Evolutionary conservation across 2,113 vertebrate genomes (phyloP).

Genomic region (Sinocyclocheilus rhinocerous): DNA sequence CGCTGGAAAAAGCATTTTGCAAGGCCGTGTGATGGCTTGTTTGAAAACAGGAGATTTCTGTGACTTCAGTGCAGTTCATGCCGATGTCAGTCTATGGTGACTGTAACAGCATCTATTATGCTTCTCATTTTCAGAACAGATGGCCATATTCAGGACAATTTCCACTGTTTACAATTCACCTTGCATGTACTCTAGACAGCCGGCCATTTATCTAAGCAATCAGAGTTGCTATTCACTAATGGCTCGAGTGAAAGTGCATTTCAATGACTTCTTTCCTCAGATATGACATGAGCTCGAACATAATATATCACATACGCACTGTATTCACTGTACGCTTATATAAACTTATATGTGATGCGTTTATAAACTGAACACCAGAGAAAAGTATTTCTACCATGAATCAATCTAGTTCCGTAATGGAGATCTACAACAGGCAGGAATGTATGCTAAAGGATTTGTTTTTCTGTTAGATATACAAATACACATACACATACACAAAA

Average conservation of each 20-base stretch:
- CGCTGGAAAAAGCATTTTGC: constrained; percentile 10
- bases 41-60: constrained; percentile 8
- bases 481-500: neutral
- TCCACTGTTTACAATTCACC: constrained; percentile 39
- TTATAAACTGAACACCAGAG: neutral
- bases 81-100: constrained; percentile 8
- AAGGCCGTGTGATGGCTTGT: constrained; percentile 1
- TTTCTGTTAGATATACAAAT: neutral
- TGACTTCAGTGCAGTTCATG: neutral
- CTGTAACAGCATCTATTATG: constrained; percentile 52
- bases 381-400: neutral
- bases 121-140: constrained; percentile 46
- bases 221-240: constrained; percentile 31
- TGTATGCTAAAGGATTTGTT: neutral
- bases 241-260: neutral
- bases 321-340: neutral
- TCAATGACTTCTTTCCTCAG: constrained; percentile 26
- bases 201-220: constrained; percentile 43
- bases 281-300: constrained; percentile 5
- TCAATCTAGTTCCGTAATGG: neutral
- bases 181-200: constrained; percentile 40
- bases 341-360: neutral
- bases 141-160: constrained; percentile 47
- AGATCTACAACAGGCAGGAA: neutral
- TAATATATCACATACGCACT: neutral